Evolutionary conservation across 2,113 vertebrate genomes (phyloP), one percentile per base, ranked within the genome.

Genomic region (Poecile atricapillus): DNA sequence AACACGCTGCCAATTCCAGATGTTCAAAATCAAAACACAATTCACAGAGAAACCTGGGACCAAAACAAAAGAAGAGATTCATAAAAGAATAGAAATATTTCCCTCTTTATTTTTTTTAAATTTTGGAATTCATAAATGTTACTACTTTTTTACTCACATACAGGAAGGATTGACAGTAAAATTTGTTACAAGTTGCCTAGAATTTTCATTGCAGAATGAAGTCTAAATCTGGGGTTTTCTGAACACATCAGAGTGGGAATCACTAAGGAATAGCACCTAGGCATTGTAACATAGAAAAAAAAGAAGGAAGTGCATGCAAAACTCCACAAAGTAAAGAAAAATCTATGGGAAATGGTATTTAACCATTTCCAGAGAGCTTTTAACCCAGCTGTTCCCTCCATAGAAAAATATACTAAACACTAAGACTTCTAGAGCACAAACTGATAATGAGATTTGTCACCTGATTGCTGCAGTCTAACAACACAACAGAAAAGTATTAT

Each of bases 1-100:
- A 0, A 9, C 14, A 59, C 0, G 1, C 71, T 78, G 65, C 5
- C 52, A 59, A 3, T 59, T 85, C 12, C 70, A 82, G 33, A 55
- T 82, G 52, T 85, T 85, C 21, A 85, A 33, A 71, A 90, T 50
- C 52, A 47, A 55, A 50, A 30, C 12, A 41, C 15, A 75, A 8
- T 44, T 79, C 62, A 69, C 50, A 87, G 70, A 74, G 49, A 78
- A 50, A 58, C 5, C 3, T 37, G 28, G 19, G 23, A 37, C 31
- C 49, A 15, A 83, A 83, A 19, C 7, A 71, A 62, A 87, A 49
- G 5, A 9, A 74, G 24, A 35, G 3, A 53, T 30, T 46, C 10
- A 74, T 43, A 43, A 81, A 55, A 65, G 16, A 63, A 27, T 7
- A 43, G 23, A 80, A 86, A 35, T 71, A 52, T 49, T 76, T 56